Evolutionary conservation across 2,888 invertebrate species (phyloP).

Genomic region (Trichogramma evanescens): DNA sequence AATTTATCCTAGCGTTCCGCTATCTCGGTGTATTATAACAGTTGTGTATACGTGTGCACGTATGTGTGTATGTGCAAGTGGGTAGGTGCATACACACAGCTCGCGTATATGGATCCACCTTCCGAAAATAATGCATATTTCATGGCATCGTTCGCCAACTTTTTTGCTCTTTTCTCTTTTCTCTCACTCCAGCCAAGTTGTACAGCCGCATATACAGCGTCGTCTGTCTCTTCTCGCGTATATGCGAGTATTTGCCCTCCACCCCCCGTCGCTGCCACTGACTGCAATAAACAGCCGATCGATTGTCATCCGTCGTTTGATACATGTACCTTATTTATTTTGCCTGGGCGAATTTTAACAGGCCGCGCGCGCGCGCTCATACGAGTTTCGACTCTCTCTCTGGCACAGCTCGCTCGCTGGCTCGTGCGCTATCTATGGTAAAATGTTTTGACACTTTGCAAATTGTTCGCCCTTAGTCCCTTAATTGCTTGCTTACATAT

Average conservation of each 20-base stretch:
- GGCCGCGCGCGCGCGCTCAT: background rate
- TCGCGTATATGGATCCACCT: too few relatives aligned
- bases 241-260: background rate
- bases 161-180: slow-evolving; percentile 5
- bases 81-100: too few relatives aligned
- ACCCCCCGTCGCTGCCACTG: slow-evolving; percentile 4
- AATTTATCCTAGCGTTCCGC: slow-evolving; percentile 12
- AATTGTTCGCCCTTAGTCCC: too few relatives aligned
- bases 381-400: background rate
- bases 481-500: background rate
- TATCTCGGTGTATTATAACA: slow-evolving; percentile 19
- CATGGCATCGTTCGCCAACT: slow-evolving; percentile 19
- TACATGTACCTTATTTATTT: background rate
- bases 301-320: slow-evolving; percentile 2
- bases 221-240: background rate
- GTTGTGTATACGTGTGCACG: background rate
- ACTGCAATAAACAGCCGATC: slow-evolving; percentile 10
- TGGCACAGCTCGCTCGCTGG: background rate
- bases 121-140: slow-evolving; percentile 21
- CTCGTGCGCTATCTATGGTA: too few relatives aligned
- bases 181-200: background rate
- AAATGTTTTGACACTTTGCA: too few relatives aligned
- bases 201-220: background rate
- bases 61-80: too few relatives aligned
- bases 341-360: too few relatives aligned